Evolutionary conservation across 2,888 invertebrate genomes (phyloP).

Genomic region (Scotopteryx bipunctaria): DNA sequence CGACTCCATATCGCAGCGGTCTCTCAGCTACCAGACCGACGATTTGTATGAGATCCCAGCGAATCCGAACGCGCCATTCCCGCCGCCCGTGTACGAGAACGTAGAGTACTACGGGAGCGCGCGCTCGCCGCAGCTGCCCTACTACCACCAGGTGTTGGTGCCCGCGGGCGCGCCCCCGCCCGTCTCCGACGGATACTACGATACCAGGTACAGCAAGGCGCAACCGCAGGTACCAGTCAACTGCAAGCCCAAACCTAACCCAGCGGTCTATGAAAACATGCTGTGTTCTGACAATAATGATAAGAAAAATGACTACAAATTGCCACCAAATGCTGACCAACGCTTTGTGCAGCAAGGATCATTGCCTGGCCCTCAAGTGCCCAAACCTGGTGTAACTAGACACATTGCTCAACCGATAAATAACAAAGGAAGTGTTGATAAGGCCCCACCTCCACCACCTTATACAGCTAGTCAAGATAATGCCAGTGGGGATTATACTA

Average conservation of each 20-base stretch:
- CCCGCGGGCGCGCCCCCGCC: conserved; percentile 67
- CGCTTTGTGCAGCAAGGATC: conserved; percentile 72
- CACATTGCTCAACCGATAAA: conserved; percentile 56
- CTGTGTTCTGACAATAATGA: conserved; percentile 68
- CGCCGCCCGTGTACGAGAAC: conserved; percentile 89
- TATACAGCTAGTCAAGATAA: conserved; percentile 63
- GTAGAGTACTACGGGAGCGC: conserved; percentile 89
- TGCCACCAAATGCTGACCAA: conserved; percentile 63
- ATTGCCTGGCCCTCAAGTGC: conserved; percentile 72
- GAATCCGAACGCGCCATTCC: conserved; percentile 66
- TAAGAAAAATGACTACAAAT: conserved; percentile 68
- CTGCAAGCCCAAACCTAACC: conserved; percentile 67
- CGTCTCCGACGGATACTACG: conserved; percentile 76
- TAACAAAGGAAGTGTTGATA: conserved; percentile 79
- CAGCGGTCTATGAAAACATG: conserved; percentile 78
- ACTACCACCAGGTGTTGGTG: conserved; percentile 84
- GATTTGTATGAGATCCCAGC: conserved; percentile 76
- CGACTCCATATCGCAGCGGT: conserved; percentile 84
- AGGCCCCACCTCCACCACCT: conserved; percentile 79
- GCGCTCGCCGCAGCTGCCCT: conserved; percentile 82
- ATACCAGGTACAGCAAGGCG: conserved; percentile 87
- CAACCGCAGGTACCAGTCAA: conserved; percentile 91
- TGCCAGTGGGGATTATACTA: conserved; percentile 71
- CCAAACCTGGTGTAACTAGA: conserved; percentile 62
- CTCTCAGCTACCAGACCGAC: conserved; percentile 76